A percentile compares a stretch with the other conserved stretches of the same genome.
These are phyloP conservation scores for Pseudococcus jackbeardsleyi DNA, from an alignment of 2,888 invertebrate species.

Conservation along the genomic window DNA sequence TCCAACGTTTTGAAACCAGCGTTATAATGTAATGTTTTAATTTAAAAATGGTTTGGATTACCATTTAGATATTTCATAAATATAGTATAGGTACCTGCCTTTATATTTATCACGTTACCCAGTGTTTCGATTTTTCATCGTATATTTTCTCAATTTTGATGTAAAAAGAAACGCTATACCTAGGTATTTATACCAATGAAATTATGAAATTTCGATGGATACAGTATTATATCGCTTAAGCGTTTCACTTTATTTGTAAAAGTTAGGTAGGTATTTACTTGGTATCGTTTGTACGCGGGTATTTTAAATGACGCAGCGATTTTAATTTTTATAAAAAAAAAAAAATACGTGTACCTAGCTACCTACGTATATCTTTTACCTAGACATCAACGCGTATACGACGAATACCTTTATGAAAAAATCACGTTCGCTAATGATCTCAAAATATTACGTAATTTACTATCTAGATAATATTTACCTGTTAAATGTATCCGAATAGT, in stretches of 20 bases:
- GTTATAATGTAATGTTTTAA: background rate
- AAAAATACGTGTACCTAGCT: background rate
- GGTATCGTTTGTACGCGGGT: background rate
- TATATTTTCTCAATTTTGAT: background rate
- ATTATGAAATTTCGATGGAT: background rate
- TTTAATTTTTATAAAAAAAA: background rate
- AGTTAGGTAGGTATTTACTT: background rate
- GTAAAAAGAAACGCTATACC: background rate
- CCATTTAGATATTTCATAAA: background rate
- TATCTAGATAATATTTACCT: slow-evolving; percentile 51
- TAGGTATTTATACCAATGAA: background rate
- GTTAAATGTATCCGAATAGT: slow-evolving; percentile 45
- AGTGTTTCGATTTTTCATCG: slow-evolving; percentile 23
- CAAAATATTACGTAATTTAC: slow-evolving; percentile 48
- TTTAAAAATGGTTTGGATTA: background rate
- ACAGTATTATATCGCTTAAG: background rate
- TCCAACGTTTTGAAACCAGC: background rate
- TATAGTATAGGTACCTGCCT: background rate
- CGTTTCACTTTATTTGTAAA: background rate
- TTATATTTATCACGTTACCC: slow-evolving; percentile 10
- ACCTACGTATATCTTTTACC: background rate
- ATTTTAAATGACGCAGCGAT: background rate
- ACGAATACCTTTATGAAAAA: background rate
- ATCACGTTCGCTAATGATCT: slow-evolving; percentile 48
- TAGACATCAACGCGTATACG: slow-evolving; percentile 7